phyloP scores from a whole-genome alignment of 2,888 invertebrate genomes.

The Phalangium opilio region DNA sequence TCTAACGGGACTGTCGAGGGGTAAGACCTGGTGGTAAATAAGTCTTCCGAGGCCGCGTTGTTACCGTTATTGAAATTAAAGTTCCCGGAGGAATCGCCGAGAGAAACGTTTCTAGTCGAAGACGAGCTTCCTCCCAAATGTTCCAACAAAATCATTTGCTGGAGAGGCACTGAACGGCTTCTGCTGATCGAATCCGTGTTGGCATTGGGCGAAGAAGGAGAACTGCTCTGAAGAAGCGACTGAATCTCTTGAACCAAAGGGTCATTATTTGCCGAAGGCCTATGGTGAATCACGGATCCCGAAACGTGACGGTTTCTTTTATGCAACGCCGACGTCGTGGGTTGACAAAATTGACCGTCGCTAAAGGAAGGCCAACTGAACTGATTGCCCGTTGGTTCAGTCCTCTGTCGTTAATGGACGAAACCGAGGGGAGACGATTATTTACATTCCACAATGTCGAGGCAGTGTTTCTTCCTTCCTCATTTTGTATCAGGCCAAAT shows the following conservation, averaged over 20 bases:
- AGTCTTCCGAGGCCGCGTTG: constrained; percentile 1
- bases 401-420: too few relatives aligned
- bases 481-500: background rate
- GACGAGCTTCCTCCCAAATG: constrained; percentile 4
- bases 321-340: background rate
- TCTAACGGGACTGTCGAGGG: constrained; percentile 14
- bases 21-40: constrained; percentile 16
- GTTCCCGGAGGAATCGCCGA: constrained; percentile 2
- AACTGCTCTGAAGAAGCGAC: constrained; percentile 7
- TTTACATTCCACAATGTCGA: too few relatives aligned
- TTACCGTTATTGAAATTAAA: background rate
- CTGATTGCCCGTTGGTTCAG: too few relatives aligned
- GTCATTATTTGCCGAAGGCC: constrained; percentile 8
- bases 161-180: constrained; percentile 65
- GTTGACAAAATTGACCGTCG: background rate
- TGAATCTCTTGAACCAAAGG: constrained; percentile 13
- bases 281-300: constrained; percentile 12
- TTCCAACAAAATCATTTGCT: constrained; percentile 35
- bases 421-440: too few relatives aligned
- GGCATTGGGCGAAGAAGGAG: background rate
- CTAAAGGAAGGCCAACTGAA: background rate
- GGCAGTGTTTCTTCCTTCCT: background rate
- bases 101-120: background rate
- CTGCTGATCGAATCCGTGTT: constrained; percentile 28
- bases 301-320: constrained; percentile 13